Base-by-base conservation (phyloP, 1,140 invertebrate genomes). In the Stegodyphus mimosarum region DNA sequence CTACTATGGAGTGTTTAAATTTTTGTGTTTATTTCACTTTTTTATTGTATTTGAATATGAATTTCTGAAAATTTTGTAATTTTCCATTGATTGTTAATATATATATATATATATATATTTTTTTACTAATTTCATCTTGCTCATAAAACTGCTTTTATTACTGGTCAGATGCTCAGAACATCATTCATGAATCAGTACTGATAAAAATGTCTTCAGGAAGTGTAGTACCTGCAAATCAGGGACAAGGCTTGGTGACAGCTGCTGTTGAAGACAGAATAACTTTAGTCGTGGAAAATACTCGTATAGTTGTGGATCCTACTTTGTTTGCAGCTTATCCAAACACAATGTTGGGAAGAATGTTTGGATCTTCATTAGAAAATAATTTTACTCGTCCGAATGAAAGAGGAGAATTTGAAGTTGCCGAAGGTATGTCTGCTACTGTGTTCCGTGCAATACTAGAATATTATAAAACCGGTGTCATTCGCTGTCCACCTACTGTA, bases 271-370 rank as follows among this genome's bases (percentile, higher is more conserved):
- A 96, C 88, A 90, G 95, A 67, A 94, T 99, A 18, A 98, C 96
- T 2, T 92, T 99, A 50, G 94, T 99, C n/a, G 97, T 99, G 7
- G 97, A 99, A 89, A 97, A 96, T 87, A 97, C 97, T 0, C 92
- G 97, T 88, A 97, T 97, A 90, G 94, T 97, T 7, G 94, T 98
- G 2, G 97, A 99, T 91, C 96, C 96, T 7, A 94, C 95, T 52
- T 51, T 98, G 73, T 97, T 99, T 89, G 95, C 95, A 7, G 95
- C 95, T 2, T 95, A 97, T 91, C 96, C 96, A 6, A 96, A 97
- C 89, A 98, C 97, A 0, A 97, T 98, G 96, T 91, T 96, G 6
- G 98, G 98, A n/a, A 94, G 97, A 89, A 99, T 99, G 98, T 99
- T 99, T 90, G 97, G 96, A 89, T 96, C 96, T n/a, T 96, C 96